phyloP scores from a whole-genome alignment of 2,888 invertebrate species.

The Petrolisthes cinctipes region DNA sequence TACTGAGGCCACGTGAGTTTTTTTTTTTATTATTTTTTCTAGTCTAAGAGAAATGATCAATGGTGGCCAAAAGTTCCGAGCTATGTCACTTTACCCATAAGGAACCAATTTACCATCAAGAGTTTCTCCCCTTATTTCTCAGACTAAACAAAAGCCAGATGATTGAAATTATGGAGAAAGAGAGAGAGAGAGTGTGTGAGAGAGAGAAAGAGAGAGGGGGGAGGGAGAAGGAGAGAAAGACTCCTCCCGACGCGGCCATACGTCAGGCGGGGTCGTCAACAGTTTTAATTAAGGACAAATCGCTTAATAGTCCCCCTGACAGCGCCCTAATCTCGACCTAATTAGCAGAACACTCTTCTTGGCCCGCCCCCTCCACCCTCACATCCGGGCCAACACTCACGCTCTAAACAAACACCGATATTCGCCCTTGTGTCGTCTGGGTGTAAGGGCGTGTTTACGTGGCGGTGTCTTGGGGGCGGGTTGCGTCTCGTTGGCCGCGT shows the following conservation, averaged over 20 bases:
- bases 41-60: too few relatives aligned
- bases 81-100: too few relatives aligned
- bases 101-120: too few relatives aligned
- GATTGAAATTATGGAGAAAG: not conserved
- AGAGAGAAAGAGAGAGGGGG: not conserved
- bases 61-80: too few relatives aligned
- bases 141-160: too few relatives aligned
- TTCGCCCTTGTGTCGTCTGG: not conserved
- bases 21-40: too few relatives aligned
- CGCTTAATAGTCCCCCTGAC: conserved; percentile 65
- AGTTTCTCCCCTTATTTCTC: too few relatives aligned
- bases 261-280: conserved; percentile 58
- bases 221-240: conserved; percentile 21
- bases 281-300: conserved; percentile 66
- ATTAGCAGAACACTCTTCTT: conserved; percentile 64
- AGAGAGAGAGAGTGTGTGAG: not conserved
- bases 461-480: conserved; percentile 71
- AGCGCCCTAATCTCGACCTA: conserved; percentile 66
- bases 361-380: conserved; percentile 48
- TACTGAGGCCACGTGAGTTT: too few relatives aligned
- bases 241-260: conserved; percentile 45
- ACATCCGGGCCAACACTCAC: conserved; percentile 85
- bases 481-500: conserved; percentile 72
- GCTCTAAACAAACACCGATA: conserved; percentile 82
- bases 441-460: too few relatives aligned